phyloP scores from a whole-genome alignment of 2,797 vertebrate species.

The Gymnothorax reevesii region DNA sequence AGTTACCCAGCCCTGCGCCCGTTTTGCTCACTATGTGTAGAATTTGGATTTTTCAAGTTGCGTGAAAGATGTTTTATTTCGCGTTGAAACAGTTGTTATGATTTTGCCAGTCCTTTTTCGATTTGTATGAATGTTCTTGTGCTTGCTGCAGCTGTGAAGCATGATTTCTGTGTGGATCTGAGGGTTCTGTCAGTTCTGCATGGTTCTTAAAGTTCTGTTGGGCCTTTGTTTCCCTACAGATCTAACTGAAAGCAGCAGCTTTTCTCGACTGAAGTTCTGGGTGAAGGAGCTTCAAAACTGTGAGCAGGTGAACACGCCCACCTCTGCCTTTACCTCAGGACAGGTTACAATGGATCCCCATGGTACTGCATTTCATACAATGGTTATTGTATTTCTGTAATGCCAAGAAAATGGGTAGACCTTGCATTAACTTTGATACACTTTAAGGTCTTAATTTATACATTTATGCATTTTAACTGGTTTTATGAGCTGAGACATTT shows the following conservation, averaged over 20 bases:
- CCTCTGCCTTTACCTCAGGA: slow-evolving; percentile 19
- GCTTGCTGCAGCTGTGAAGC: neutral
- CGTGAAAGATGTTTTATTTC: neutral
- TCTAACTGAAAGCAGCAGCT: slow-evolving; percentile 92
- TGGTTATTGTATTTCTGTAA: neutral
- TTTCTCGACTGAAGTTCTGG: slow-evolving; percentile 92
- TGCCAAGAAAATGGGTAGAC: neutral
- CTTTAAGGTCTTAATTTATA: neutral
- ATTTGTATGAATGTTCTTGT: neutral
- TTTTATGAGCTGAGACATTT: no score
- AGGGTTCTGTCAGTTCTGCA: neutral
- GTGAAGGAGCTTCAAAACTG: slow-evolving; percentile 93
- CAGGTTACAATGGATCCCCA: neutral
- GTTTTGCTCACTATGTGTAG: neutral
- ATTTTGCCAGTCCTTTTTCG: neutral
- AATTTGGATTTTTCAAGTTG: neutral
- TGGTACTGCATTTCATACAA: neutral
- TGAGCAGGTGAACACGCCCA: slow-evolving; percentile 78
- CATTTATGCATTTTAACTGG: neutral
- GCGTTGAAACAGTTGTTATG: neutral
- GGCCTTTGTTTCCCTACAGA: slow-evolving; percentile 66
- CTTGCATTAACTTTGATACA: neutral
- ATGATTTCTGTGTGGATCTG: neutral
- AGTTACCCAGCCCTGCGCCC: neutral
- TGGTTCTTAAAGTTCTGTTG: neutral